Conservation (phyloP, 1,140 invertebrate species). For the Epicauta chinensis region DNA sequence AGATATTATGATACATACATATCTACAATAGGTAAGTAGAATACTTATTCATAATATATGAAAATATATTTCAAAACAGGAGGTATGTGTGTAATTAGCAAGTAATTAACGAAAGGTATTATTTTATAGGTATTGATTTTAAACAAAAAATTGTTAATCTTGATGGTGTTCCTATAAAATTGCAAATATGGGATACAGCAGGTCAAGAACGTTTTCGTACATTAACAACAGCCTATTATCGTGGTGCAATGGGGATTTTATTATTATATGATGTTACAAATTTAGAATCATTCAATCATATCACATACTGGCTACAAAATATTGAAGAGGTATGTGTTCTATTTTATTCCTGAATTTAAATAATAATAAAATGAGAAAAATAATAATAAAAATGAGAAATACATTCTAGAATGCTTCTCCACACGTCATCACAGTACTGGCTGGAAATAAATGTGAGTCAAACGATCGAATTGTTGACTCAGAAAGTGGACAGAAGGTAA, state of each 20-base stretch:
- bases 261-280: constrained; percentile 84
- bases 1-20: constrained; percentile 88
- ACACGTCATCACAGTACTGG: constrained; percentile 76
- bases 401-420: constrained; percentile 71
- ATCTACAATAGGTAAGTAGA: constrained; percentile 78
- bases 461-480: constrained; percentile 66
- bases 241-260: constrained; percentile 81
- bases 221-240: constrained; percentile 79
- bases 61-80: too few species aligned
- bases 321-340: constrained; percentile 64
- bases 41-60: constrained; percentile 5
- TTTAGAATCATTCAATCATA: constrained; percentile 78
- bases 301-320: constrained; percentile 80
- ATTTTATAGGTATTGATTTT: constrained; percentile 69
- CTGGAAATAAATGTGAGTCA: constrained; percentile 79
- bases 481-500: constrained; percentile 72
- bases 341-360: constrained; percentile 12
- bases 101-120: neutral
- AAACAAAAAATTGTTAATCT: constrained; percentile 86
- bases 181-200: constrained; percentile 82
- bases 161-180: constrained; percentile 76
- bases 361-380: constrained; percentile 2
- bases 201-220: constrained; percentile 72
- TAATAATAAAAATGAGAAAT: too few species aligned
- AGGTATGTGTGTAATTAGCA: neutral